Evolutionary conservation across 2,797 vertebrate genomes (phyloP).

Genomic region (Otus scops): DNA sequence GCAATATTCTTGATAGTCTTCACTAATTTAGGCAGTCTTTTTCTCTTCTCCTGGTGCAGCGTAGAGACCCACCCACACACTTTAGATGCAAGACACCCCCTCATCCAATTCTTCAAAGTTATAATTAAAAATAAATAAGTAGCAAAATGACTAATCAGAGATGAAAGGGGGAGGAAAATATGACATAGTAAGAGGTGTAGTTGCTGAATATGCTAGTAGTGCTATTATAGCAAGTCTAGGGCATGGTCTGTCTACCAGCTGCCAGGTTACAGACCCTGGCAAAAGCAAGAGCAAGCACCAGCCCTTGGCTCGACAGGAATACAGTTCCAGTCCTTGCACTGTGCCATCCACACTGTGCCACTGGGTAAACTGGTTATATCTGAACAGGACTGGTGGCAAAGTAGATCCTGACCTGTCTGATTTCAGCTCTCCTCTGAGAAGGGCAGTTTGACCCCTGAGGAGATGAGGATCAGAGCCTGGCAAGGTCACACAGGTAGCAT

Average conservation of each 20-base stretch:
- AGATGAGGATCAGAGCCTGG: not conserved
- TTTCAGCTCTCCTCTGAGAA: not conserved
- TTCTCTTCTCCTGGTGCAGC: not conserved
- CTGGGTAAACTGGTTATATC: not conserved
- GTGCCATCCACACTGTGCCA: not conserved
- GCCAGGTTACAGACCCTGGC: not conserved
- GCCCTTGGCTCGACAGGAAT: not conserved
- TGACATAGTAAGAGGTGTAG: not conserved
- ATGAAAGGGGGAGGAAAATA: not conserved
- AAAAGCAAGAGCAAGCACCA: not conserved
- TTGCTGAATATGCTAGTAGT: not conserved
- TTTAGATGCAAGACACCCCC: not conserved
- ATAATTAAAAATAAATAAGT: not conserved
- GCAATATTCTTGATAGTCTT: not conserved
- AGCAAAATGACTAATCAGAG: not conserved
- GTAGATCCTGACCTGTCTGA: not conserved
- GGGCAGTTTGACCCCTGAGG: rapidly evolving
- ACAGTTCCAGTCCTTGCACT: not conserved
- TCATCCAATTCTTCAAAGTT: not conserved
- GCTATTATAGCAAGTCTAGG: not conserved
- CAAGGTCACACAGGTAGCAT: not conserved
- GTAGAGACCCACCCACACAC: not conserved
- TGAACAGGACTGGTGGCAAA: not conserved
- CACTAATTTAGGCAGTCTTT: not conserved
- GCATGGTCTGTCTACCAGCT: not conserved